Base-by-base conservation (phyloP, 2,113 vertebrate species). In the Felis chaus region DNA sequence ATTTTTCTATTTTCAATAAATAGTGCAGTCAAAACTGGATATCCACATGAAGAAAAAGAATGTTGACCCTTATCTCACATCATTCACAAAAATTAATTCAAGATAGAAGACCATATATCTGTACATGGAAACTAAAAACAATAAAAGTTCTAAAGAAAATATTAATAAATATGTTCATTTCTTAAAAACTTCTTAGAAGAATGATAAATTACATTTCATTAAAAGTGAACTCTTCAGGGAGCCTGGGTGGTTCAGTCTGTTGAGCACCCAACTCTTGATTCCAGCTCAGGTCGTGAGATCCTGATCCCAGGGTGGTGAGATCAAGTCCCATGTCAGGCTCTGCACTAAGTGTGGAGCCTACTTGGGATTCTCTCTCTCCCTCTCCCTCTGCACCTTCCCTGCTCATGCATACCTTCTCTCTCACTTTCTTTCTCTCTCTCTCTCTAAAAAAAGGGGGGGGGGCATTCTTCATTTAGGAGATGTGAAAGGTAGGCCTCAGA, bases 61-160 rank as follows among this genome's bases (percentile, higher is more conserved):
- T 78, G 50, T 80, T 71, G 65, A 80, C 15, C 8, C 31, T 82
- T 74, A 81, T 23, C 36, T 45, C 15, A 31, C 1, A 93, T 13
- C 36, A 68, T 5, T 76, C 8, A 71, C 36, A 85, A 69, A 93
- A 89, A 61, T 16, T 45, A 71, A 74, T 39, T 91, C 45, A 91
- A n/a, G 15, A 41, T n/a, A 7, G 41, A 82, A 57, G 41, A n/a
- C 61, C 7, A 78, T 39, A 48, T 12, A 48, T 68, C 55, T 88
- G 21, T 39, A 61, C 10, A 8, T 68, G 53, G 78, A 94, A 94
- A 84, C 14, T 25, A 76, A 85, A 85, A 95, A 68, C n/a, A n/a
- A 61, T 82, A 68, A n/a, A 78, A 19, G n/a, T 82, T 97, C 82
- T 85, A 57, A 94, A 94, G 96, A 83, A 97, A 69, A 65, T 13